These are phyloP conservation scores for Trididemnum nubilum DNA, from an alignment of 23 tunicate species.

Conservation along the genomic window DNA sequence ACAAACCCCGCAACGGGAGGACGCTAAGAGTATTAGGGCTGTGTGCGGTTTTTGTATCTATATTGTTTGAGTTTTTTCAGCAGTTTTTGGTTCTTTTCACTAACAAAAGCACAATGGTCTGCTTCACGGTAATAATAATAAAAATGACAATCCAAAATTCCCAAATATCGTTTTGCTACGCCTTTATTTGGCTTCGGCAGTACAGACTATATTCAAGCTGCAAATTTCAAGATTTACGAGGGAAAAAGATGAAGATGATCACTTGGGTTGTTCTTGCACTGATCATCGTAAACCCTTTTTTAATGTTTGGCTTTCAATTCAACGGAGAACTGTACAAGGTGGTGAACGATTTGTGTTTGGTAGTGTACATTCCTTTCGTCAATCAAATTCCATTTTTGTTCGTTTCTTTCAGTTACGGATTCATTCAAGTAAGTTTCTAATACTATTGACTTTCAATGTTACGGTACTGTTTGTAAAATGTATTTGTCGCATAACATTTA, in stretches of 20 bases:
- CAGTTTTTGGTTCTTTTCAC: conserved; percentile 38
- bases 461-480: neutral
- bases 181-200: conserved; percentile 43
- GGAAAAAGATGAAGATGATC: conserved; percentile 9
- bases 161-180: conserved; percentile 21
- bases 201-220: conserved; percentile 20
- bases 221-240: conserved; percentile 16
- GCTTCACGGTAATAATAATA: conserved; percentile 9
- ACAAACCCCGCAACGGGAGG: conserved; percentile 2
- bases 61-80: conserved; percentile 9
- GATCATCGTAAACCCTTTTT: conserved; percentile 31
- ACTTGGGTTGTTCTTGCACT: conserved; percentile 38
- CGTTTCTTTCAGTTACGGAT: conserved; percentile 45
- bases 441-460: neutral
- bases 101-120: neutral
- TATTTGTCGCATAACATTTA: too few relatives aligned
- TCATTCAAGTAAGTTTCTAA: conserved; percentile 39
- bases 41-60: conserved; percentile 1
- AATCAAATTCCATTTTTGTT: conserved; percentile 36
- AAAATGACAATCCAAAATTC: conserved; percentile 37
- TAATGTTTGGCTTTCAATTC: conserved; percentile 62
- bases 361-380: neutral
- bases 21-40: conserved; percentile 23
- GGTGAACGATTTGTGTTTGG: conserved; percentile 19
- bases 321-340: conserved; percentile 30